Evolutionary conservation across 2,113 vertebrate species (phyloP), one percentile per base, ranked within the genome.

Genomic region (Hystrix cristata): DNA sequence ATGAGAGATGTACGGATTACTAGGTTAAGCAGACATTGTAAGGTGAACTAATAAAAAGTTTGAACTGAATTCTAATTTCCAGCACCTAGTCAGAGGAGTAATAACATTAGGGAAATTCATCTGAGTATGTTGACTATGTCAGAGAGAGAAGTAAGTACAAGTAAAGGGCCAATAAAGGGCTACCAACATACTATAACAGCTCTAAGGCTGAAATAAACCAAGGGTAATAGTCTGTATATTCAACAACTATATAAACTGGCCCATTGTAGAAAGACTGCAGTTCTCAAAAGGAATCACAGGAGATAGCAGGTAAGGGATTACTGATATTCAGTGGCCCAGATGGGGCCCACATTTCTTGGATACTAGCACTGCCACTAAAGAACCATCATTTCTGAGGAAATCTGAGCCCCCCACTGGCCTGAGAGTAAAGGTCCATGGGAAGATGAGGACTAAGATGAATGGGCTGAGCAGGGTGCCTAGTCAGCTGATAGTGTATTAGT

Each of bases 21-120:
- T 64, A 83, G 25, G 43, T 72, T 79, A 90, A 86, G 67, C 12
- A 90, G 51, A 65, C 69, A 67, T 29, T 25, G 38, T n/a, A 74
- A 96, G 48, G 18, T 85, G 69, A 81, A 31, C 19, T 60, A 51
- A 85, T 60, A 94, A 87, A 85, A n/a, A 46, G 34, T 91, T 65
- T 90, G 31, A 95, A 79, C 34, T 76, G 55, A 89, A 67, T 82
- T 93, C 64, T 86, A 74, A 92, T 71, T 90, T 79, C 67, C 11
- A 82, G 46, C 60, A 90, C 64, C 59, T 78, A 27, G 43, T 48
- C 23, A 19, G 19, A 57, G 51, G 12, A 89, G 34, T 82, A 51
- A 82, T 46, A 72, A 86, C 91, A 78, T 43, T 62, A 27, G 31
- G 74, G 62, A 83, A n/a, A 55, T 57, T 55, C 79, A 79, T 53